Base-by-base conservation (phyloP, 2,888 invertebrate genomes). In the Stenchaetothrips biformis region DNA sequence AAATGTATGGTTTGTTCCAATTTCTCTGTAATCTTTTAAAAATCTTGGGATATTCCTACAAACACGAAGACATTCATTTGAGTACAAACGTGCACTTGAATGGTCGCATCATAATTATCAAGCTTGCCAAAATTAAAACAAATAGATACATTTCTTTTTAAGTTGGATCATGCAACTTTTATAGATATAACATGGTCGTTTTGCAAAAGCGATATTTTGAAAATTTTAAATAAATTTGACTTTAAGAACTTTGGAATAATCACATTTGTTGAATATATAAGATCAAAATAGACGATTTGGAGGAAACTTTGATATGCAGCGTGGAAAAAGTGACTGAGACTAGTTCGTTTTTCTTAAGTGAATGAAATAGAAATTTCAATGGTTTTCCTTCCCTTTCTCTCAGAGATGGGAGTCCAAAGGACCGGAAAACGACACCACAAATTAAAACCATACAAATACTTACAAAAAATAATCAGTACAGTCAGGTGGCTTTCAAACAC, bases 381-480 rank as follows among this genome's bases (percentile, higher is more conserved):
- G 25, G 67, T 74, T 25, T 4, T 18, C 59, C 25, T n/a, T 25
- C 21, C 67, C 7, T 74, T 74, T 74, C 21, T 21, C 67, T 21
- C 25, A 21, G 25, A 74, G 25, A 74, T 25, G 11, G 8, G 11
- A 48, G 67, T 37, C 37, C 37, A 37, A 37, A 37, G 37, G 37
- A 37, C 37, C 4, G 37, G 37, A 37, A 37, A 37, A 37, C 37
- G 4, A 81, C 78, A 81, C 79, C 81, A 80, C 18, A 25, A 74
- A 59, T 8, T 74, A 74, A 74, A 74, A 21, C 25, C 67, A 74
- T 21, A 21, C 67, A 74, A 74, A 74, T 74, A 25, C 67, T 74
- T 74, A 74, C 67, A 74, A 74, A 74, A 74, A 74, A 82, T 82
- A 83, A 82, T 82, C 82, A 83, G 82, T 83, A 82, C 83, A 81